Conservation (phyloP, 1,140 invertebrate genomes). For the Calliphora vicina region DNA sequence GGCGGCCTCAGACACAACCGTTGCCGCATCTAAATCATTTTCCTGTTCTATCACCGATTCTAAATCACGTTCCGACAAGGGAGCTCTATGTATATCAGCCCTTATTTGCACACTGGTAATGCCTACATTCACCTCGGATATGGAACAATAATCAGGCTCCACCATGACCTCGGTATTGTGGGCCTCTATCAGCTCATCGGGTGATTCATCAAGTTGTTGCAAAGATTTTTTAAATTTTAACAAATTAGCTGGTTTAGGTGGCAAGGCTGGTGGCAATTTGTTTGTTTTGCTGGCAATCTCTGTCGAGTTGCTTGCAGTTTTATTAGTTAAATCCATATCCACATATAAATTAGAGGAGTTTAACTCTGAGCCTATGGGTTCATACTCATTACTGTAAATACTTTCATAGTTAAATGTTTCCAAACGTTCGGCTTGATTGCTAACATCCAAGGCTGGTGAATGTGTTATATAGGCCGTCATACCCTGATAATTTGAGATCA, state of each 20-base stretch:
- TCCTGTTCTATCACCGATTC: constrained; percentile 23
- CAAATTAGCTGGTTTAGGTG: constrained; percentile 71
- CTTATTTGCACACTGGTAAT: constrained; percentile 54
- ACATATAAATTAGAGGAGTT: constrained; percentile 63
- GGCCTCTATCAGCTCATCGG: constrained; percentile 40
- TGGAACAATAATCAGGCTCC: constrained; percentile 67
- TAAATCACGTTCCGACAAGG: constrained; percentile 45
- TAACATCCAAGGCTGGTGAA: not conserved
- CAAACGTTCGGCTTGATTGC: constrained; percentile 22
- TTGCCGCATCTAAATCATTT: constrained; percentile 41
- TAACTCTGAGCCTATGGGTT: constrained; percentile 63
- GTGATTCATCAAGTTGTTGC: constrained; percentile 47
- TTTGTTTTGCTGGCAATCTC: not conserved
- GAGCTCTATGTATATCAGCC: constrained; percentile 56
- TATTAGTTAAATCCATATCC: constrained; percentile 61
- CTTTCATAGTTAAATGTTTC: constrained; percentile 60
- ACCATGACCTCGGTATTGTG: constrained; percentile 43
- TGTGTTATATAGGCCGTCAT: not conserved
- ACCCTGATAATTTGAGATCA: constrained; percentile 36
- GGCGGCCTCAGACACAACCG: constrained; percentile 36
- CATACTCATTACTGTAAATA: constrained; percentile 68
- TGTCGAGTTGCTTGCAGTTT: not conserved
- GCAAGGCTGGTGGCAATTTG: constrained; percentile 66
- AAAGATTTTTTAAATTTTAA: constrained; percentile 58
- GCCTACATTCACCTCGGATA: constrained; percentile 64